Evolutionary conservation across 2,797 vertebrate species (phyloP), one percentile per base, ranked within the genome.

Genomic region (Hozukius guyotensis): DNA sequence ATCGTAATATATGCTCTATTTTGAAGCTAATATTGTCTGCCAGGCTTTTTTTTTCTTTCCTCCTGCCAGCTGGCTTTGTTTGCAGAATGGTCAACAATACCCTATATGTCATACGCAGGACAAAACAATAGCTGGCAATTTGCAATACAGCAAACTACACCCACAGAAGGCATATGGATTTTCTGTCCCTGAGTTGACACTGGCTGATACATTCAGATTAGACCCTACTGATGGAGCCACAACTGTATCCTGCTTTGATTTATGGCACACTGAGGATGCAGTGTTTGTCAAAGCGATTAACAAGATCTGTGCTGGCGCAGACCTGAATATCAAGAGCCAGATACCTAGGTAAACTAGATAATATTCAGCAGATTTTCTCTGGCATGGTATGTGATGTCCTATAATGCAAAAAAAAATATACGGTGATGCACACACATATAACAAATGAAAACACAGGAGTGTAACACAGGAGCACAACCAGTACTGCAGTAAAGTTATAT

Each of bases 281-380:
- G 52, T 93, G 92, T 95, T 94, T 94, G 92, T 92, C 89, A 80
- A 88, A 89, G 85, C 64, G 94, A 95, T 94, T 94, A 94, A 91
- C 84, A 79, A 80, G 78, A 89, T 88, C 82, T 80, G 82, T 73
- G 79, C 38, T 87, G 87, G 86, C 72, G 20, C 83, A 66, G 83
- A 75, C 78, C 78, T 78, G 90, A 93, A 94, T 89, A 89, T 85
- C 78, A 87, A 91, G 72, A 85, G 78, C 57, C 84, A 91, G 81
- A 80, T 86, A 80, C 83, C 72, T 69, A 68, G 36, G 78, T 83
- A 84, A 90, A 88, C 75, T 65, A 77, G 78, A 84, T 85, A 88
- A 87, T 85, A 73, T 69, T 49, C 46, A 55, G 59, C 67, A 68
- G 27, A 34, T 76, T 80, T 74, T 81, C 27, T 29, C 65, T 75